Conservation (phyloP, 2,888 invertebrate species). For the Anoncus sp. region DNA sequence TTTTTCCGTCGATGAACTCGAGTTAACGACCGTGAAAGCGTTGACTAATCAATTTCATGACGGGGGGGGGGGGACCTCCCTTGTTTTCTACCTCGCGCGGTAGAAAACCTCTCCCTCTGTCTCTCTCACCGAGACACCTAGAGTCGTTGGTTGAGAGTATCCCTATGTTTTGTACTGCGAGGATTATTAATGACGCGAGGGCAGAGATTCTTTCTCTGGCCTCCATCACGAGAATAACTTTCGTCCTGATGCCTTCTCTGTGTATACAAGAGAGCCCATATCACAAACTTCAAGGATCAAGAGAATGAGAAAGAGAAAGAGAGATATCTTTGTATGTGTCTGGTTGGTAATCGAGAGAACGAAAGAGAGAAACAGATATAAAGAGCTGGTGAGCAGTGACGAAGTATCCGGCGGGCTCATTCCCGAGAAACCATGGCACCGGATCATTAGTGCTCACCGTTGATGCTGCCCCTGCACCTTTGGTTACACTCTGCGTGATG, state of each 20-base stretch:
- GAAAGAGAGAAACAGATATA: conserved; percentile 13
- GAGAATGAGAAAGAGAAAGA: conserved; percentile 17
- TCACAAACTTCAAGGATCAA: conserved; percentile 42
- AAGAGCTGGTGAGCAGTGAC: conserved; percentile 52
- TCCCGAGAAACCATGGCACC: conserved; percentile 65
- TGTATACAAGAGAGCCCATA: conserved; percentile 40
- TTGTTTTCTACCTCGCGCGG: conserved; percentile 17
- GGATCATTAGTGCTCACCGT: conserved; percentile 69
- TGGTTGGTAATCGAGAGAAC: conserved; percentile 6
- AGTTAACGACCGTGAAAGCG: conserved; percentile 66
- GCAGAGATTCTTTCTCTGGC: conserved; percentile 39
- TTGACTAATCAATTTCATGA: conserved; percentile 69
- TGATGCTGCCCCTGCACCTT: conserved; percentile 61
- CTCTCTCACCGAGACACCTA: conserved; percentile 48
- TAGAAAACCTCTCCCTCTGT: background rate
- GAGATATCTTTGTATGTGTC: conserved; percentile 11
- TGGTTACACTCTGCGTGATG: conserved; percentile 64
- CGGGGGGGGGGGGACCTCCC: conserved; percentile 52
- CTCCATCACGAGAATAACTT: conserved; percentile 49
- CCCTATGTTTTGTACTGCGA: conserved; percentile 23
- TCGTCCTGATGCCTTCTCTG: conserved; percentile 44
- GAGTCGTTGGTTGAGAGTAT: conserved; percentile 32
- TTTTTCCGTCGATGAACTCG: conserved; percentile 14
- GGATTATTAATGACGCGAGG: conserved; percentile 67
- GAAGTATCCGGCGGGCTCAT: conserved; percentile 64